phyloP scores from a whole-genome alignment of 2,888 invertebrate genomes.

The Tenthredo distinguenda region DNA sequence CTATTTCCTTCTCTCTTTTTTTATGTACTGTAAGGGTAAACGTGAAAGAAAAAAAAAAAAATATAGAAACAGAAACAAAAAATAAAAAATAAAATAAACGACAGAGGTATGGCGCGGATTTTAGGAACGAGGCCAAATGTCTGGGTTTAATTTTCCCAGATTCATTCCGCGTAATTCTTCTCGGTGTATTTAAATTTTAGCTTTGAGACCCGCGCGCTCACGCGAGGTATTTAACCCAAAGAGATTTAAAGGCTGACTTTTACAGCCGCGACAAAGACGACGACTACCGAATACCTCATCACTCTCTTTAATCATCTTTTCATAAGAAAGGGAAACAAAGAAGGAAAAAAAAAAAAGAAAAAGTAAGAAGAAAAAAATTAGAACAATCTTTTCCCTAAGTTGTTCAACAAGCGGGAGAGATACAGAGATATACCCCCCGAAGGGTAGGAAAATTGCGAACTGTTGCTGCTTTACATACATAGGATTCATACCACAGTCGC shows the following conservation, averaged over 20 bases:
- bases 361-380: not conserved
- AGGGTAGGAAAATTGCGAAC: not conserved
- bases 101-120: not conserved
- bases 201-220: not conserved
- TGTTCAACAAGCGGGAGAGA: not conserved
- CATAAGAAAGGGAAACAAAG: not conserved
- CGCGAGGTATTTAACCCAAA: slow-evolving; percentile 19
- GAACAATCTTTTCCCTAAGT: not conserved
- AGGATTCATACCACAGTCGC: not conserved
- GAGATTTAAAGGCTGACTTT: not conserved
- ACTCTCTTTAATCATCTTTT: not conserved
- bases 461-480: not conserved
- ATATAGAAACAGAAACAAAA: too few relatives aligned
- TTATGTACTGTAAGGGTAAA: not conserved
- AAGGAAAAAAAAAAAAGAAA: too few relatives aligned
- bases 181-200: slow-evolving; percentile 28
- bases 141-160: slow-evolving; percentile 38
- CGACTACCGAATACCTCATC: not conserved
- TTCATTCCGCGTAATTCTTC: slow-evolving; percentile 36
- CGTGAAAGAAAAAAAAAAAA: not conserved
- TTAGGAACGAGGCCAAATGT: slow-evolving; percentile 40
- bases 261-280: not conserved
- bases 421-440: not conserved
- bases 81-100: not conserved
- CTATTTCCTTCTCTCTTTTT: not conserved